Evolutionary conservation across 2,113 vertebrate genomes (phyloP).

Genomic region (Silurus meridionalis): DNA sequence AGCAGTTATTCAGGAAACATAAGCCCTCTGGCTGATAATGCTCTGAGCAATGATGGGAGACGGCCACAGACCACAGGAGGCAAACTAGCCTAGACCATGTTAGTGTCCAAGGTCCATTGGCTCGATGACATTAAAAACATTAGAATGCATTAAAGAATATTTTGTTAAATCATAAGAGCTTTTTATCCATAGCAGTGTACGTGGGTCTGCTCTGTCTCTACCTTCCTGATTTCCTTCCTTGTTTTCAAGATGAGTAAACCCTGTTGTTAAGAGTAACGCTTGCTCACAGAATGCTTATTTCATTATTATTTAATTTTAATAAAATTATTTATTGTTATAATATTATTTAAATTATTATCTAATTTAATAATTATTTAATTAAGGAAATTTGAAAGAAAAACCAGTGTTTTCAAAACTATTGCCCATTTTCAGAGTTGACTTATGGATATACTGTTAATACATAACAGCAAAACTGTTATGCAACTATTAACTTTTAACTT

Average conservation of each 20-base stretch:
- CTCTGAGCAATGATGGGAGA: slow-evolving; percentile 48
- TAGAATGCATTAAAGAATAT: slow-evolving; percentile 28
- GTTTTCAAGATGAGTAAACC: slow-evolving; percentile 24
- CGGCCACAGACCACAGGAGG: slow-evolving; percentile 28
- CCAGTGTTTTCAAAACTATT: background rate
- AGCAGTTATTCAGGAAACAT: slow-evolving; percentile 65
- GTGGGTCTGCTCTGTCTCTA: background rate
- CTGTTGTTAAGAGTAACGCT: background rate
- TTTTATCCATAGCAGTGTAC: slow-evolving; percentile 3
- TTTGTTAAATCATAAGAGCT: slow-evolving; percentile 17
- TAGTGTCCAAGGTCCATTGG: slow-evolving; percentile 11
- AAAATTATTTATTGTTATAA: too few relatives aligned
- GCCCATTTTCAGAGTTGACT: background rate
- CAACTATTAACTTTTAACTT: background rate
- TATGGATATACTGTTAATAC: background rate
- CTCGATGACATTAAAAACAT: slow-evolving; percentile 24
- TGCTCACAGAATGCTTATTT: slow-evolving; percentile 32
- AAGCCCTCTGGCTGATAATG: slow-evolving; percentile 58
- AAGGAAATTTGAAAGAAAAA: slow-evolving; percentile 27
- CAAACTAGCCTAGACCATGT: slow-evolving; percentile 5
- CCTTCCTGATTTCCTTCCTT: background rate
- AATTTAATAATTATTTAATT: slow-evolving; percentile 24
- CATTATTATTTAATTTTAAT: background rate
- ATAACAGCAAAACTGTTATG: background rate
- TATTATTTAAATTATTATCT: too few relatives aligned